These are phyloP conservation scores for Silurus asotus DNA, from an alignment of 2,113 vertebrate species.

Conservation along the genomic window DNA sequence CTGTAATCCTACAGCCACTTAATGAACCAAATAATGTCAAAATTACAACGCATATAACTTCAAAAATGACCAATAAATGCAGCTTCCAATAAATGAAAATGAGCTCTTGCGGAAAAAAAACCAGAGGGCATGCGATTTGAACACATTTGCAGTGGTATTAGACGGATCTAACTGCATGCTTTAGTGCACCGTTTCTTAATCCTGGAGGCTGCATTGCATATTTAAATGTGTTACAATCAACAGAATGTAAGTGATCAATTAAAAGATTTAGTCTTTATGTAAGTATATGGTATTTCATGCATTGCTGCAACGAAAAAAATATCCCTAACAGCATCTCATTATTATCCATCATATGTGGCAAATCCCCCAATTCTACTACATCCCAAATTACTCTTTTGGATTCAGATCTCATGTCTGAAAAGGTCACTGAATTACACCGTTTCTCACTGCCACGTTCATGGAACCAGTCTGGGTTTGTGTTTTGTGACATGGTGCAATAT, in stretches of 20 bases:
- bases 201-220: not conserved
- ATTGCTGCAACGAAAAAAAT: not conserved
- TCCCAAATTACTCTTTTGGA: not conserved
- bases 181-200: not conserved
- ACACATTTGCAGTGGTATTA: not conserved
- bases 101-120: not conserved
- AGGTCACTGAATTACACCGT: not conserved
- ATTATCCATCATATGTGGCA: not conserved
- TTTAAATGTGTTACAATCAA: not conserved
- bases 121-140: not conserved
- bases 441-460: not conserved
- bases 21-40: not conserved
- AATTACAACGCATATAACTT: not conserved
- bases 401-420: not conserved
- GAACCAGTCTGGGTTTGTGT: not conserved
- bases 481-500: not conserved
- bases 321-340: not conserved
- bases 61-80: not conserved
- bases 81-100: not conserved
- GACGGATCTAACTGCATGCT: not conserved
- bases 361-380: not conserved
- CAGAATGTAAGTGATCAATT: not conserved
- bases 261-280: too few species aligned
- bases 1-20: constrained; percentile 15
- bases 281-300: too few species aligned